Evolutionary conservation across 2,113 vertebrate genomes (phyloP).

Genomic region (Dipodomys ordii): DNA sequence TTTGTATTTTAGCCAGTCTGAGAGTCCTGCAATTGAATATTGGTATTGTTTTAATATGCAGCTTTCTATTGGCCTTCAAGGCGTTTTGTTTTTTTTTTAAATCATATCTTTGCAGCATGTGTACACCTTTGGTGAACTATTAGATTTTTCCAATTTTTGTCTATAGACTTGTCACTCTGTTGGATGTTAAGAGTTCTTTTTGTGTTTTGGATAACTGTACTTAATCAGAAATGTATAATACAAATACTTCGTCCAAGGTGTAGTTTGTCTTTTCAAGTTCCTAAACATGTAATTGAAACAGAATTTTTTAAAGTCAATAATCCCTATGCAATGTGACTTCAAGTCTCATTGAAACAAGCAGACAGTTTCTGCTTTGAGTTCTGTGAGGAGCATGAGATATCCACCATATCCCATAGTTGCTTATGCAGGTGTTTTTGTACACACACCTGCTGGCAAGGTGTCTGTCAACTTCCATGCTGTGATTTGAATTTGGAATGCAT

Average conservation of each 20-base stretch:
- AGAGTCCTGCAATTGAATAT: fast-evolving
- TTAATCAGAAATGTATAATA: not conserved
- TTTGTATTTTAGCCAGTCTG: not conserved
- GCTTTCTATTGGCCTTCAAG: not conserved
- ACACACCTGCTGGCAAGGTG: not conserved
- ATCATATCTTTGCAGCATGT: not conserved
- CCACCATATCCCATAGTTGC: not conserved
- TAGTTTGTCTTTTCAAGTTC: not conserved
- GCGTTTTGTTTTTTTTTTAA: not conserved
- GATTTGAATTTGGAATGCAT: not conserved
- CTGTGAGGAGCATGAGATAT: too few relatives aligned
- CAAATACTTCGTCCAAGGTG: not conserved
- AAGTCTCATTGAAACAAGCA: too few relatives aligned
- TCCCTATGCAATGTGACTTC: too few relatives aligned
- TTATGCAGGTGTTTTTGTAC: too few relatives aligned
- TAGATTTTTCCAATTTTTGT: not conserved
- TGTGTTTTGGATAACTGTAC: not conserved
- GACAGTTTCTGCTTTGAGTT: too few relatives aligned
- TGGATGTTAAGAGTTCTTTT: not conserved
- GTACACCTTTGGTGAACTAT: not conserved
- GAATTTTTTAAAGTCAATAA: too few relatives aligned
- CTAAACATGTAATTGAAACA: not conserved
- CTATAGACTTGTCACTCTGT: too few relatives aligned
- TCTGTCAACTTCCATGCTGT: not conserved
- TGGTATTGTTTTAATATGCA: not conserved